These are phyloP conservation scores for Karalla daura DNA, from an alignment of 2,797 vertebrate species.

Conservation along the genomic window DNA sequence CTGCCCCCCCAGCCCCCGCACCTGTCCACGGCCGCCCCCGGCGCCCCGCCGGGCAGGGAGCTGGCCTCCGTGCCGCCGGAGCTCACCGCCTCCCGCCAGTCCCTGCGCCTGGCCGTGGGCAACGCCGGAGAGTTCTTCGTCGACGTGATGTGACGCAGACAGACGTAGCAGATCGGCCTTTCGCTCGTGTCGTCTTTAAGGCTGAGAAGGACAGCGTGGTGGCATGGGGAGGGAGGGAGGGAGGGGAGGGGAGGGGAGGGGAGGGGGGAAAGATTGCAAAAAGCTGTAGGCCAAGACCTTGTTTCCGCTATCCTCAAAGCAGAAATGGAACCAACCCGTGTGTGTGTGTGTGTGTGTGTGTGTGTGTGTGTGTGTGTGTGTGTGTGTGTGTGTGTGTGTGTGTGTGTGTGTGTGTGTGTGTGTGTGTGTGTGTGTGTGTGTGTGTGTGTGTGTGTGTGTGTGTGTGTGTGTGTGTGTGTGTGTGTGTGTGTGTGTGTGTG, in stretches of 20 bases:
- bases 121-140: constrained; percentile 99
- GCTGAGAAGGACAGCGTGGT: constrained; percentile 42
- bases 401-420: too few species aligned
- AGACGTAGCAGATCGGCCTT: constrained; percentile 51
- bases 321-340: constrained; percentile 53
- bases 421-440: too few species aligned
- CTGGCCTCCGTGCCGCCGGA: constrained; percentile 93
- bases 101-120: constrained; percentile 97
- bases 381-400: too few species aligned
- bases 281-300: constrained; percentile 45
- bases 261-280: constrained; percentile 42
- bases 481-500: too few species aligned
- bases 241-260: constrained; percentile 15
- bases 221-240: constrained; percentile 33
- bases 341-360: too few species aligned
- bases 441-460: too few species aligned
- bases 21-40: constrained; percentile 83
- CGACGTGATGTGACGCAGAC: constrained; percentile 94
- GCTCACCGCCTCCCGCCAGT: constrained; percentile 97
- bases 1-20: constrained; percentile 89
- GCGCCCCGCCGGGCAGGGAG: constrained; percentile 91
- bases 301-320: constrained; percentile 45
- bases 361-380: too few species aligned
- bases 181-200: constrained; percentile 28
- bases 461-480: too few species aligned